Evolutionary conservation across 2,113 vertebrate species (phyloP).

Genomic region (Halcyon senegalensis): DNA sequence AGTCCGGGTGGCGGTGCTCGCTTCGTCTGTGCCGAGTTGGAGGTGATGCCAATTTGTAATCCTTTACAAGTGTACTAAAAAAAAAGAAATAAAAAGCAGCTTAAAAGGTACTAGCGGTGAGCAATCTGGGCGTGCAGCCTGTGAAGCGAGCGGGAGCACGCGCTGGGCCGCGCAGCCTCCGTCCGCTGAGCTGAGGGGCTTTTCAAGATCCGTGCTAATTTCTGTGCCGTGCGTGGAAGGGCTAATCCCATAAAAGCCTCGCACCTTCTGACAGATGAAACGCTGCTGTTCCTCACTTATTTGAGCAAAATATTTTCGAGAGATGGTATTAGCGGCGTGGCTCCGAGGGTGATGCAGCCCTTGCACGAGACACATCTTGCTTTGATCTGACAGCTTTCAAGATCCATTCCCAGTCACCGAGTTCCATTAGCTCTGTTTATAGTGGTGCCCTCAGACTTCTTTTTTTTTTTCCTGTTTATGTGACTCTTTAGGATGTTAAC

Average conservation of each 20-base stretch:
- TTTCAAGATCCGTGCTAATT: constrained; percentile 39
- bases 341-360: constrained; percentile 52
- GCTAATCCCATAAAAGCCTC: constrained; percentile 55
- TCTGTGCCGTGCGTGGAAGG: constrained; percentile 23
- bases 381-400: constrained; percentile 70
- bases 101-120: constrained; percentile 28
- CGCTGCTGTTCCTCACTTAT: constrained; percentile 48
- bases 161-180: neutral
- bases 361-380: constrained; percentile 28
- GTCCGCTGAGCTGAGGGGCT: constrained; percentile 3
- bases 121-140: neutral
- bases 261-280: constrained; percentile 60
- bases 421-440: constrained; percentile 57
- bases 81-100: neutral
- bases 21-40: neutral
- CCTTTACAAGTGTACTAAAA: neutral
- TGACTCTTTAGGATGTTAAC: constrained; percentile 34
- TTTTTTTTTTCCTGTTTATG: neutral
- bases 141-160: neutral
- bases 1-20: neutral
- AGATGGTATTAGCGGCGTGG: constrained; percentile 45
- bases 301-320: constrained; percentile 56
- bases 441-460: constrained; percentile 45
- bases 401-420: constrained; percentile 52
- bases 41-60: constrained; percentile 39